Percentiles rank a stretch among this genome's conserved stretches.
Evolutionary conservation across 2,797 vertebrate genomes (phyloP).

Genomic region (Acrossocheilus fasciatus): DNA sequence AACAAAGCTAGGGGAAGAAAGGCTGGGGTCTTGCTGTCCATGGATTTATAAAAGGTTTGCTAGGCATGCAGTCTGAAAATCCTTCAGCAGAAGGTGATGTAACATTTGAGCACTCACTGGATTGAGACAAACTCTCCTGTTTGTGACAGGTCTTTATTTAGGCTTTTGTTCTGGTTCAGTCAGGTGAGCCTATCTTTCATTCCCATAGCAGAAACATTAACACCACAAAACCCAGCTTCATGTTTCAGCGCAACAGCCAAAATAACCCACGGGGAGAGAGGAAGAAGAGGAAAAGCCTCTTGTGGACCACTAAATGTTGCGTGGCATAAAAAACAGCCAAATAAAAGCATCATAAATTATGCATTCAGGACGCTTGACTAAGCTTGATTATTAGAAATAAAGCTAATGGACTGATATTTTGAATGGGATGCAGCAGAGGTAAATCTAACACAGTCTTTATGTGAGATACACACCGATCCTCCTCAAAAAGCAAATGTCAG

Average conservation of each 20-base stretch:
- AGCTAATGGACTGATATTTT: constrained; percentile 55
- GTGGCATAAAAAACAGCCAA: constrained; percentile 43
- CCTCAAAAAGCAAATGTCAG: not conserved
- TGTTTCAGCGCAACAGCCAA: constrained; percentile 46
- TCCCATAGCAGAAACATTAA: constrained; percentile 59
- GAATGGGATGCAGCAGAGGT: constrained; percentile 29
- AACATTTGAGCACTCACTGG: constrained; percentile 56
- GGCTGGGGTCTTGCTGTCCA: not conserved
- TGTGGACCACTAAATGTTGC: constrained; percentile 44
- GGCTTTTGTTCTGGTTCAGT: constrained; percentile 62
- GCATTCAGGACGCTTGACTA: constrained; percentile 51
- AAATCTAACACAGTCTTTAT: constrained; percentile 29
- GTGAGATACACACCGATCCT: not conserved
- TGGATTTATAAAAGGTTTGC: constrained; percentile 18
- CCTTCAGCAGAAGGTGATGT: constrained; percentile 51
- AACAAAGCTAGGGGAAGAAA: not conserved
- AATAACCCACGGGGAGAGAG: constrained; percentile 44
- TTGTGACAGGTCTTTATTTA: constrained; percentile 56
- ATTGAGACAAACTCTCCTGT: constrained; percentile 55
- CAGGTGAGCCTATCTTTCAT: constrained; percentile 64
- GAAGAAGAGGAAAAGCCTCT: constrained; percentile 45
- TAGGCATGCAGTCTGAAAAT: constrained; percentile 32
- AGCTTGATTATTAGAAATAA: constrained; percentile 50
- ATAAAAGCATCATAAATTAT: constrained; percentile 61
- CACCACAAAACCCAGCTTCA: constrained; percentile 57